Conservation (phyloP, 2,113 vertebrate genomes). For the Prionailurus viverrinus region DNA sequence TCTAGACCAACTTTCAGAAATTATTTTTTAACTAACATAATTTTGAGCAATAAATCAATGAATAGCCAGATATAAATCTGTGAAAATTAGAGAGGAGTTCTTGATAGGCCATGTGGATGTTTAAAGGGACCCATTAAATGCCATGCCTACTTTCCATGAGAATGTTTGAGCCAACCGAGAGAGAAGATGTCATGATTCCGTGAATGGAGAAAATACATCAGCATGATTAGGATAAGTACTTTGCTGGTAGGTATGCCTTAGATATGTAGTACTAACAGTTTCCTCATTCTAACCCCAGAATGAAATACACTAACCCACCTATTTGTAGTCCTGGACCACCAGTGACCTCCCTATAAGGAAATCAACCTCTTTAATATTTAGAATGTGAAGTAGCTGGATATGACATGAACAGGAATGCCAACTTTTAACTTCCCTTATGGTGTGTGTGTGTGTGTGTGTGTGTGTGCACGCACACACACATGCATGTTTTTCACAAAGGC, state of each 20-base stretch:
- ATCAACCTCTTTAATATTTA: background rate
- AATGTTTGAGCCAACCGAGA: background rate
- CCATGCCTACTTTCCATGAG: background rate
- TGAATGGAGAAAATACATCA: background rate
- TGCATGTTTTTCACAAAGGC: background rate
- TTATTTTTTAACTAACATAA: background rate
- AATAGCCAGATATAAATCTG: background rate
- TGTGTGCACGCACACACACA: background rate
- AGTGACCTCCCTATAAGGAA: background rate
- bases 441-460: background rate
- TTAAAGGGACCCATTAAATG: background rate
- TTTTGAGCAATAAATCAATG: background rate
- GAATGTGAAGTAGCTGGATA: background rate
- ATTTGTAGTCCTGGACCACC: background rate
- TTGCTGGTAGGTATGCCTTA: background rate
- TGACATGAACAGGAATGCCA: too few relatives aligned
- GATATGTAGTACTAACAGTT: background rate
- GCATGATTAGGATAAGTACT: background rate
- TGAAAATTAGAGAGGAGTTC: background rate
- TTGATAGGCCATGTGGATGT: background rate
- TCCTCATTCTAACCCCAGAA: conserved; percentile 7
- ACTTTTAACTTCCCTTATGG: background rate
- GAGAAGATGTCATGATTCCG: background rate
- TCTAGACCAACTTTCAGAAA: background rate
- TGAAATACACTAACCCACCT: background rate